phyloP scores from a whole-genome alignment of 2,113 vertebrate genomes.

The Lucifuga dentata region DNA sequence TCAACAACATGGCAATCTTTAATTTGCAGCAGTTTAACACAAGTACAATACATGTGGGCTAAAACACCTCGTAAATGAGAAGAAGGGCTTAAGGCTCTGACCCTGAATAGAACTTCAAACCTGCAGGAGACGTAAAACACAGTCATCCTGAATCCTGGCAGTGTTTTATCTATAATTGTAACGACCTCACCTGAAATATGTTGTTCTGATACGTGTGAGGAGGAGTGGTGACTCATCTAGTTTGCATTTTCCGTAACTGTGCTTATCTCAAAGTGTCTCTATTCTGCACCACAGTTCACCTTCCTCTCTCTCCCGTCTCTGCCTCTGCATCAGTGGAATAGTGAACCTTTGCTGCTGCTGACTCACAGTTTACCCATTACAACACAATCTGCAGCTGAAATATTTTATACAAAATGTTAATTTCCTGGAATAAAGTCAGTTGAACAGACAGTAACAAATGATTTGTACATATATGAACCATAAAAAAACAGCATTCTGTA shows the following conservation, averaged over 20 bases:
- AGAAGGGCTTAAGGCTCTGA: constrained; percentile 36
- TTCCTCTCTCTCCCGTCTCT: constrained; percentile 42
- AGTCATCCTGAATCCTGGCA: constrained; percentile 34
- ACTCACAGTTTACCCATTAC: constrained; percentile 45
- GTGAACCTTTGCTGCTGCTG: constrained; percentile 51
- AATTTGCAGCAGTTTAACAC: constrained; percentile 37
- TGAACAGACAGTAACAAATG: neutral
- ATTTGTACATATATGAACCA: neutral
- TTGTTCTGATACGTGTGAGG: constrained; percentile 64
- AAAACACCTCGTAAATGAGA: constrained; percentile 31
- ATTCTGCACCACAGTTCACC: constrained; percentile 62
- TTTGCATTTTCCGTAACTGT: constrained; percentile 74
- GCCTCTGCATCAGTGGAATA: constrained; percentile 49
- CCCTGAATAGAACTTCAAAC: constrained; percentile 38
- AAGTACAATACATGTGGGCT: constrained; percentile 29
- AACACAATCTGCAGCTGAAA: constrained; percentile 2
- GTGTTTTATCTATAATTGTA: constrained; percentile 76
- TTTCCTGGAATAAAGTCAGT: neutral
- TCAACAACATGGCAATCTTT: constrained; percentile 28
- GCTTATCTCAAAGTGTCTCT: constrained; percentile 72
- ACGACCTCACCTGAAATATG: constrained; percentile 74
- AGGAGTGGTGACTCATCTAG: constrained; percentile 76
- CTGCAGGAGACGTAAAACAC: constrained; percentile 50
- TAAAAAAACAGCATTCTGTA: neutral
- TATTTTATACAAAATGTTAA: constrained; percentile 46